phyloP scores from a whole-genome alignment of 2,888 invertebrate species.

The Physocephala rufipes region DNA sequence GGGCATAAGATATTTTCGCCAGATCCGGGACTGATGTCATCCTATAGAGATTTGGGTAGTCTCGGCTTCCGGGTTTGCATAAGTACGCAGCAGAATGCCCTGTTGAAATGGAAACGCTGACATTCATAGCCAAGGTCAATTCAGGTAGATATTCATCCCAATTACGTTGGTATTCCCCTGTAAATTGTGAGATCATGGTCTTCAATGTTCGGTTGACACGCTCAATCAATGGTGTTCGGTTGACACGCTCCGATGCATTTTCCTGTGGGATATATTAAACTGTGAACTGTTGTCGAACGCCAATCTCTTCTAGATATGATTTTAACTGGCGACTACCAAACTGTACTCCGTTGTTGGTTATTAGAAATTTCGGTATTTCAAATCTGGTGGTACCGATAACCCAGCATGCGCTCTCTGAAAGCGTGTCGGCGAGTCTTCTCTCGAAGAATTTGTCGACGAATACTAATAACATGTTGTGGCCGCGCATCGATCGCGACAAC shows the following conservation, averaged over 20 bases:
- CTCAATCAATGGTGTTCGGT: too few relatives aligned
- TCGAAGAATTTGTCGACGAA: not conserved
- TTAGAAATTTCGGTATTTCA: not conserved
- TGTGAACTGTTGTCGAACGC: not conserved
- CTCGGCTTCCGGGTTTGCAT: not conserved
- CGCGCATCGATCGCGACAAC: not conserved
- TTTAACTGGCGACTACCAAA: not conserved
- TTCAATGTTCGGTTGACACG: constrained; percentile 6
- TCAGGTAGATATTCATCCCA: constrained; percentile 12
- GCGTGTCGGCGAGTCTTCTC: not conserved
- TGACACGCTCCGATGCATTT: too few relatives aligned
- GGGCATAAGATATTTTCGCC: not conserved
- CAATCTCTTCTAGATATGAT: not conserved
- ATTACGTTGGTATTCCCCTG: not conserved
- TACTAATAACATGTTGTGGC: not conserved
- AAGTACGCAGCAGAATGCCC: too few relatives aligned
- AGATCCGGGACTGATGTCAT: not conserved
- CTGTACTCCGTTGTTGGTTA: not conserved
- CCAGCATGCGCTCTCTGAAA: not conserved
- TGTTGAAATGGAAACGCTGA: not conserved
- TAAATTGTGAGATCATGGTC: constrained; percentile 27
- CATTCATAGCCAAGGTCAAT: not conserved
- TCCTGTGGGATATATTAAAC: not conserved
- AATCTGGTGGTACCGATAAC: not conserved
- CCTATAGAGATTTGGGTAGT: not conserved